Evolutionary conservation across 2,113 vertebrate genomes (phyloP), one percentile per base, ranked within the genome.

Genomic region (Vulpes lagopus): DNA sequence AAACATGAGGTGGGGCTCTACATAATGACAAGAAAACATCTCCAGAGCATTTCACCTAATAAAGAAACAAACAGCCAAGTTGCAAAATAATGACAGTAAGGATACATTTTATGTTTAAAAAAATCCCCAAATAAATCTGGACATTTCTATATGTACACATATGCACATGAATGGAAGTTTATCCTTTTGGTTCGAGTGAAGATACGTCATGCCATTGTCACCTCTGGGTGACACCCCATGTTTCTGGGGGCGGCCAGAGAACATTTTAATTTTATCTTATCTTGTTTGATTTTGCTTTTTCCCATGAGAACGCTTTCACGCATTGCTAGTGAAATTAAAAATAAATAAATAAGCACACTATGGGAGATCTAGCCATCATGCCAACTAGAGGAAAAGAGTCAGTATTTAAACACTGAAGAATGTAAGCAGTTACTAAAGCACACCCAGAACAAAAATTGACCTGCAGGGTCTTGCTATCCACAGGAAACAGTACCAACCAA

Each of bases 331-430:
- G 95, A 96, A 97, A 97, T 97, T 96, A 98, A 97, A 97, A 97
- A 97, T 96, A 97, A 97, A 97, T 96, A 98, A 97, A 97, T 94
- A 97, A 92, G 65, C 85, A 73, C 69, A 38, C 89, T 93, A 94
- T 95, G 91, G 89, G 84, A 91, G 51, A 81, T 73, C 89, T 94
- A 91, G 59, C 67, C 79, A 89, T 80, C 81, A 71, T 4, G 78
- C 91, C 96, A 93, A 57, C 71, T 43, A 81, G 22, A n/a, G 84
- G 84, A 91, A 95, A 91, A 94, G 76, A 91, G 91, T 82, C 71
- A 73, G 96, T 94, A 82, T 89, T 95, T 95, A 97, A 96, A 95
- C 94, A 96, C 96, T 96, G 95, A 96, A 94, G 91, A 95, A 83
- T 62, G 1, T 4, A 93, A 88, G 78, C 86, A 94, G 86, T 69